These are phyloP conservation scores for Gouania willdenowi DNA, from an alignment of 2,797 vertebrate species.

Conservation along the genomic window DNA sequence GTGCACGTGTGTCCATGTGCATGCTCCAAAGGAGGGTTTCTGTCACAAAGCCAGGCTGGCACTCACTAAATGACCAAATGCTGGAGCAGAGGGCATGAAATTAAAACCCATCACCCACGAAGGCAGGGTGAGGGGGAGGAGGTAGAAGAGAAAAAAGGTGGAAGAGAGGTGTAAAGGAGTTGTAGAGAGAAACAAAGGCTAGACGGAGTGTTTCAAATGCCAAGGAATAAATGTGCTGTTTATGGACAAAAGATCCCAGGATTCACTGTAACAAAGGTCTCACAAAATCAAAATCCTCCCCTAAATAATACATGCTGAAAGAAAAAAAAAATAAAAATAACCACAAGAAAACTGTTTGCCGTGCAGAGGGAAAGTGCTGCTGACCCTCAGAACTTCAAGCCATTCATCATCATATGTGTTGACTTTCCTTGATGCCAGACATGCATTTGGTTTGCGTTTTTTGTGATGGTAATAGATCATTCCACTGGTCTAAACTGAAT, in stretches of 20 bases:
- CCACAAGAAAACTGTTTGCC: conserved; percentile 36
- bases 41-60: conserved; percentile 64
- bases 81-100: conserved; percentile 77
- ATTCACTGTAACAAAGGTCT: conserved; percentile 5
- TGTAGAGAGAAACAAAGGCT: conserved; percentile 38
- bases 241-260: conserved; percentile 29
- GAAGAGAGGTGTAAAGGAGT: conserved; percentile 5
- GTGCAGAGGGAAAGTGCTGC: conserved; percentile 21
- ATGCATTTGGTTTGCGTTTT: conserved; percentile 67
- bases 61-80: conserved; percentile 57
- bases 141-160: conserved; percentile 30
- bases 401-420: conserved; percentile 50
- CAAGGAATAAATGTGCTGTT: conserved; percentile 29
- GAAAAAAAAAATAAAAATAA: too few relatives aligned
- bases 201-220: conserved; percentile 19
- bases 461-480: conserved; percentile 47
- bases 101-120: conserved; percentile 66
- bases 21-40: conserved; percentile 39
- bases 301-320: too few relatives aligned
- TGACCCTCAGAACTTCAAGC: conserved; percentile 44
- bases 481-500: conserved; percentile 35
- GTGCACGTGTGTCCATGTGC: conserved; percentile 14
- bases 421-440: conserved; percentile 51
- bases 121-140: conserved; percentile 21
- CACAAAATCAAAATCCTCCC: conserved; percentile 19